Evolutionary conservation across 2,888 invertebrate genomes (phyloP), one percentile per base, ranked within the genome.

Genomic region (Lepidocyrtinus sp.): DNA sequence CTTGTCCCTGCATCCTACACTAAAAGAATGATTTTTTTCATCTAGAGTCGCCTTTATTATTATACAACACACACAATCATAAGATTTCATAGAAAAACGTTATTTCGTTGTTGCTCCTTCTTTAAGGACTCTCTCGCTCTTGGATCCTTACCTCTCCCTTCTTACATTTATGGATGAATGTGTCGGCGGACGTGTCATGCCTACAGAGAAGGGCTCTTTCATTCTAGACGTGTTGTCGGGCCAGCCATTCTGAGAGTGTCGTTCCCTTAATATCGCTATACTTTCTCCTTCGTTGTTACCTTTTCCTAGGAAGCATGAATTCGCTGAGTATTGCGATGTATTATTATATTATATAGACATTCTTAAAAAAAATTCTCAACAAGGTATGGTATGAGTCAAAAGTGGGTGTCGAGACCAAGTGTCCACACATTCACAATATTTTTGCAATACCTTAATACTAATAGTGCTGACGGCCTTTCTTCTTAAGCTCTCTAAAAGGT

Each of bases 121-220:
- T 12, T 55, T 2, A n/a, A 55, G 55, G 17, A n/a, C 55, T 55
- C 17, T 55, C 69, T 69, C n/a, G 50, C 25, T 7, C 27, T 19
- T 3, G 71, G 61, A 55, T 55, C n/a, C 55, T 50, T 64, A 62
- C 70, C 69, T 76, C 70, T 45, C 70, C 17, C 55, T 17, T 46
- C 76, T 70, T 70, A 55, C 70, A 70, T 76, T 75, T 75, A 75
- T 76, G 76, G 76, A 76, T 76, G 76, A 70, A 70, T 76, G 76
- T 76, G 76, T 70, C 70, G 27, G 64, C 7, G 70, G 46, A 76
- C 76, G 76, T 76, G 76, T 76, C 76, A 70, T 70, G 76, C 76
- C 64, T 76, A 76, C 76, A 64, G 70, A 75, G 69, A 76, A 76
- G 76, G 64, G 70, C 50, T 70, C 63, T 75, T 64, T 64, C 68